Conservation (phyloP, 2,888 invertebrate species). For the Maniola hyperantus region DNA sequence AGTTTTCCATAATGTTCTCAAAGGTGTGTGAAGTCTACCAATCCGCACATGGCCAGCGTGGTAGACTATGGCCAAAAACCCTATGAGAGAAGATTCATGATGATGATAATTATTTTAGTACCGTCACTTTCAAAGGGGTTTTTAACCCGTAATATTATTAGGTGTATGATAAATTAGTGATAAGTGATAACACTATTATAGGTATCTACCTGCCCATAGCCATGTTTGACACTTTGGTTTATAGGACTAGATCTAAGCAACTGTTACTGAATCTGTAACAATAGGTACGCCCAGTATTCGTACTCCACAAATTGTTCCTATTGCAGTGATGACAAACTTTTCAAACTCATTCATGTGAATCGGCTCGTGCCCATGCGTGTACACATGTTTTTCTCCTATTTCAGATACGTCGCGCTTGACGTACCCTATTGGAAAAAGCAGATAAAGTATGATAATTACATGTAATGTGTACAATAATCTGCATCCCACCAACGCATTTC, state of each 20-base stretch:
- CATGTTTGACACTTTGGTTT: too few species aligned
- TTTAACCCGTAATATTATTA: neutral
- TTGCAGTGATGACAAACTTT: constrained; percentile 63
- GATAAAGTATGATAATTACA: constrained; percentile 79
- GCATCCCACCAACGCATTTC: constrained; percentile 61
- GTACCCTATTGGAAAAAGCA: constrained; percentile 77
- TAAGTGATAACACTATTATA: too few species aligned
- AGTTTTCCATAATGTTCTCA: too few species aligned
- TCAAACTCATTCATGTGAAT: constrained; percentile 70
- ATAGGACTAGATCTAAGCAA: too few species aligned
- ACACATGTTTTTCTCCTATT: constrained; percentile 65
- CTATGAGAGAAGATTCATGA: too few species aligned
- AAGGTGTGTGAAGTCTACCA: too few species aligned
- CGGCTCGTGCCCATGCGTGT: constrained; percentile 64
- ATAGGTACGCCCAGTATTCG: neutral
- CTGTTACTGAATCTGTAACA: neutral
- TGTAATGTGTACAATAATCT: constrained; percentile 62
- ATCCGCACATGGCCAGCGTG: too few species aligned
- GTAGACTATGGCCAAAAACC: too few species aligned
- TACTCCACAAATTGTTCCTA: constrained; percentile 2
- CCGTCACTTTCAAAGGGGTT: neutral
- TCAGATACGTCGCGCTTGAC: constrained; percentile 69
- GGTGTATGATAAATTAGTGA: too few species aligned
- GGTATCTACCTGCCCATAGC: too few species aligned
- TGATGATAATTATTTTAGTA: too few species aligned